A percentile compares a stretch with the other conserved stretches of the same genome.
Evolutionary conservation across 2,888 invertebrate genomes (phyloP).

Genomic region (Hetaerina titia): DNA sequence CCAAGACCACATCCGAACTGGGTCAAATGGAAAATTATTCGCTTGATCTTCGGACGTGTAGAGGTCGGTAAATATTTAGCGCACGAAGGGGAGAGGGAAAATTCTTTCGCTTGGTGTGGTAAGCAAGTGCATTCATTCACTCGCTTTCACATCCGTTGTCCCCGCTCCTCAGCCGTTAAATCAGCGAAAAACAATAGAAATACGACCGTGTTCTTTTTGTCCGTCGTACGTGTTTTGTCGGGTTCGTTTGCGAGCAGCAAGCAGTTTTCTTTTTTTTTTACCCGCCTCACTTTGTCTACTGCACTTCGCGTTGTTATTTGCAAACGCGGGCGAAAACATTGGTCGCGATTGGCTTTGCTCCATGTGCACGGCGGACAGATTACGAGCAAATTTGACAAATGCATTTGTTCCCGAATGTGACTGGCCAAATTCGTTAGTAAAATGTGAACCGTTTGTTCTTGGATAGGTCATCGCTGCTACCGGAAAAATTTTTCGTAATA

Average conservation of each 20-base stretch:
- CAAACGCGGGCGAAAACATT: neutral
- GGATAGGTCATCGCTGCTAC: too few relatives aligned
- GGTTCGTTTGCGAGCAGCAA: neutral
- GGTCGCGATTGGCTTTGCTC: neutral
- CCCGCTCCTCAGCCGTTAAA: neutral
- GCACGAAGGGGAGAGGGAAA: neutral
- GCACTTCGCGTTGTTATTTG: neutral
- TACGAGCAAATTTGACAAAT: too few relatives aligned
- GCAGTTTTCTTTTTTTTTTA: neutral
- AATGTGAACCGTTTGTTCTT: too few relatives aligned
- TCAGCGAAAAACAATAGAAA: neutral
- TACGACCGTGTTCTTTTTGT: neutral
- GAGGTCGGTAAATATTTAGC: neutral
- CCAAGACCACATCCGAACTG: too few relatives aligned
- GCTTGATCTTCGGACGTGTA: too few relatives aligned
- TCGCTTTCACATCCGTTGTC: neutral
- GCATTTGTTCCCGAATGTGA: too few relatives aligned
- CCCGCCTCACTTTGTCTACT: neutral
- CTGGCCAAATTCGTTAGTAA: too few relatives aligned
- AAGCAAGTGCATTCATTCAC: neutral
- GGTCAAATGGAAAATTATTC: too few relatives aligned
- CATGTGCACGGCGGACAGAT: too few relatives aligned
- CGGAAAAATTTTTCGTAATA: too few relatives aligned
- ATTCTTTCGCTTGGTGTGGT: neutral
- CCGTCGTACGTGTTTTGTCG: neutral